Percentiles rank a stretch among this genome's conserved stretches.
These are phyloP conservation scores for Neocrepidodera transversa DNA, from an alignment of 2,888 invertebrate genomes.

Conservation along the genomic window DNA sequence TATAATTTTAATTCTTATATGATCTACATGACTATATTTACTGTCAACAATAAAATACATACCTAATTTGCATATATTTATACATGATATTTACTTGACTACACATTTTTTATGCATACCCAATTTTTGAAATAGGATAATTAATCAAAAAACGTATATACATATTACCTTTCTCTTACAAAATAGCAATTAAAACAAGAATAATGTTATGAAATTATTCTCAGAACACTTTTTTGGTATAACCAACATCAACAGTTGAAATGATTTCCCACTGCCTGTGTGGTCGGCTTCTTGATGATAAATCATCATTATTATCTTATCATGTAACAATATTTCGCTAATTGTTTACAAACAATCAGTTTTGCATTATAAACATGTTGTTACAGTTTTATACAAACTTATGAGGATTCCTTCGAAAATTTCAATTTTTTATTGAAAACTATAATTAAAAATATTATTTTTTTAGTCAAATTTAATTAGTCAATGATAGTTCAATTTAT, in stretches of 20 bases:
- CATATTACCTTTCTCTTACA: conserved; percentile 16
- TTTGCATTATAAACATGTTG: too few relatives aligned
- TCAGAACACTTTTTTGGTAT: conserved; percentile 11
- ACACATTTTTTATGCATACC: conserved; percentile 2
- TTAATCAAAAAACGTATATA: conserved; percentile 19
- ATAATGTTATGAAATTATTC: conserved; percentile 27
- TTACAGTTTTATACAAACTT: too few relatives aligned
- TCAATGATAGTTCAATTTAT: too few relatives aligned
- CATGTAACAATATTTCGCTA: not conserved
- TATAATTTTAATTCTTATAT: too few relatives aligned
- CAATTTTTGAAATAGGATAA: conserved; percentile 12
- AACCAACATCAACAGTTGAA: conserved; percentile 4
- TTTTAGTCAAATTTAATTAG: too few relatives aligned
- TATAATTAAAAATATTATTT: too few relatives aligned
- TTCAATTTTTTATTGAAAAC: too few relatives aligned
- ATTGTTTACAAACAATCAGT: not conserved
- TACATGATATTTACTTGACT: not conserved
- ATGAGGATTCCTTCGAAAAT: too few relatives aligned
- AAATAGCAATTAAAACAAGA: conserved; percentile 26
- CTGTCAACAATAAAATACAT: too few relatives aligned
- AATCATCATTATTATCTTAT: conserved; percentile 14
- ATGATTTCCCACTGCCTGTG: conserved; percentile 12
- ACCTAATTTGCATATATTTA: not conserved
- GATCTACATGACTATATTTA: too few relatives aligned
- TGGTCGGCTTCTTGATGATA: conserved; percentile 19